Base-by-base conservation (phyloP, 2,113 vertebrate species). In the Phalacrocorax pelagicus region DNA sequence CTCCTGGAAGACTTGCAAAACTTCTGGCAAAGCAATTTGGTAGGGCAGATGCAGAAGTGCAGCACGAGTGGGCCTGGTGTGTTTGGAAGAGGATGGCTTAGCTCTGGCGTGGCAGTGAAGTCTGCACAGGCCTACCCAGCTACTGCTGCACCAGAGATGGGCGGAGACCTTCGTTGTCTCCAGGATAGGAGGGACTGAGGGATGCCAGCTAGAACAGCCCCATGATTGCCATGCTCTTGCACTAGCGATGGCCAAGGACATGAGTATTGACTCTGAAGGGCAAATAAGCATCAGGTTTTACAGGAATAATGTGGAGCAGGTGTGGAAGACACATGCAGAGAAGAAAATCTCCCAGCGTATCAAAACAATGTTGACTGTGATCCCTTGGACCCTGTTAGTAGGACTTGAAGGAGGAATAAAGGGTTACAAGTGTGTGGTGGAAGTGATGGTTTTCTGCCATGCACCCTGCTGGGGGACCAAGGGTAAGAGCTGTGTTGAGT, bases 161-260 rank as follows among this genome's bases (percentile, higher is more conserved):
- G 52, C 59, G 62, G 57, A 49, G 46, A 63, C 3, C 20, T n/a
- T 70, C 36, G 17, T 15, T 38, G 6, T 24, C 27, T 12, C 5
- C 15, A 18, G 24, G 6, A 17, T 36, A 27, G 55, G 42, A 58
- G 55, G 34, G 12, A 29, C 8, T 0, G 4, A 63, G 20, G 32
- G 61, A 34, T 51, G 40, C n/a, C 11, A 32, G 20, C 44, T 57
- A n/a, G 69, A 38, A 18, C 0, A 1, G 6, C 24, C 30, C 34
- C 3, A 3, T 6, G 6, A 14, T 36, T 54, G 24, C 44, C 22
- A 3, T 2, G 36, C 29, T 55, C 27, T 83, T 0, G 0, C 18
- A 30, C 29, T 26, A 47, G 29, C 29, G 15, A 12, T 10, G 29
- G 9, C 11, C 38, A 54, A 42, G 55, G 38, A 36, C 21, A 5